These are phyloP conservation scores for Campopleginae sp. DNA, from an alignment of 2,888 invertebrate species.

Conservation along the genomic window DNA sequence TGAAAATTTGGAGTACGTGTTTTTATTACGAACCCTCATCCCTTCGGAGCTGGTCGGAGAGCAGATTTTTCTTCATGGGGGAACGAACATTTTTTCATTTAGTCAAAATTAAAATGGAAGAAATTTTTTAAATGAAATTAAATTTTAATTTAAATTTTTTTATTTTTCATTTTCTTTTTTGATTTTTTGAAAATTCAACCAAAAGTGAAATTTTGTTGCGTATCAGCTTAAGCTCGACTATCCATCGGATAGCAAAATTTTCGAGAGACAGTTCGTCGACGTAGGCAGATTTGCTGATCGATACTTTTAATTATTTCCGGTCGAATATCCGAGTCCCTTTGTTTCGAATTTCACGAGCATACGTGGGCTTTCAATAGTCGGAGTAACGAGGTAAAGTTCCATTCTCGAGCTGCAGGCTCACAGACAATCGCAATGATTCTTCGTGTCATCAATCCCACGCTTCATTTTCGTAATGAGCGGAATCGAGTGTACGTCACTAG, in stretches of 20 bases:
- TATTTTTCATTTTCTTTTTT: background rate
- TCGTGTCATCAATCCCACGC: conserved; percentile 35
- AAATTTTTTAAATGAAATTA: background rate
- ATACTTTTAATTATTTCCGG: conserved; percentile 43
- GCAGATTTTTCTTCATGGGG: background rate
- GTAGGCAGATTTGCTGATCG: conserved; percentile 25
- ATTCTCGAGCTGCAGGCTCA: conserved; percentile 26
- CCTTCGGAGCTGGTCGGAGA: background rate
- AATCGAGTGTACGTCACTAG: conserved; percentile 5
- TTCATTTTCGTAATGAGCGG: conserved; percentile 36
- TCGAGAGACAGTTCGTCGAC: background rate
- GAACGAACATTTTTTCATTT: background rate
- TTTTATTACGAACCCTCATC: conserved; percentile 16
- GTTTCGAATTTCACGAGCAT: conserved; percentile 21
- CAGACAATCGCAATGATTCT: conserved; percentile 46
- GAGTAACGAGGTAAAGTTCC: conserved; percentile 38
- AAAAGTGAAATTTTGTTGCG: background rate
- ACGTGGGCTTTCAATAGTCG: conserved; percentile 15
- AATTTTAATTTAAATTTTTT: too few species aligned
- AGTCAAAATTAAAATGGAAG: background rate
- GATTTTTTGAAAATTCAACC: background rate
- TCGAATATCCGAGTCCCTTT: conserved; percentile 18
- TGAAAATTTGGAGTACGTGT: conserved; percentile 11
- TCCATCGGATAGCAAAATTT: background rate
- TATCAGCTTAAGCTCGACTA: background rate